phyloP scores from a whole-genome alignment of 2,113 vertebrate genomes.

The Lontra canadensis region DNA sequence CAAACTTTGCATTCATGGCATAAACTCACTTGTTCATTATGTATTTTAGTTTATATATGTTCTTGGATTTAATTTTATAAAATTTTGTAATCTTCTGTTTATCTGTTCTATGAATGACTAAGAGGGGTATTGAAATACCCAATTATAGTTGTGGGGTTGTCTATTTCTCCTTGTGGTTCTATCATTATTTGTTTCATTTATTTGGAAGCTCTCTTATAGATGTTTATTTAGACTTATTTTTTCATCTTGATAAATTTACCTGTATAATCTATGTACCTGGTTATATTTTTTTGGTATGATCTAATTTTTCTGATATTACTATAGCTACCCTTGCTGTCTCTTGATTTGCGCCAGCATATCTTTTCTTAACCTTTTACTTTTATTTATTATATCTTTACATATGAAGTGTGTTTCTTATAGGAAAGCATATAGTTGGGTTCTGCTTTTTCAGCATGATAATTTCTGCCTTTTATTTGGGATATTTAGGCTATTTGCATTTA shows the following conservation, averaged over 20 bases:
- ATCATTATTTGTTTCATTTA: background rate
- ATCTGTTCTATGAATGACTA: background rate
- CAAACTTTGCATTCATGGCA: background rate
- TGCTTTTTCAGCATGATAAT: background rate
- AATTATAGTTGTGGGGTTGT: background rate
- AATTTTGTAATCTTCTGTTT: background rate
- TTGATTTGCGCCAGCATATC: background rate
- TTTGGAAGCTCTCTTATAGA: background rate
- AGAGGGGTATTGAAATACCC: background rate
- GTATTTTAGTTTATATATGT: background rate
- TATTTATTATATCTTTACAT: background rate
- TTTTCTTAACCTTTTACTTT: background rate
- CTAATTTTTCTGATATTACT: background rate
- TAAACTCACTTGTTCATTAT: background rate
- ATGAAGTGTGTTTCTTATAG: background rate
- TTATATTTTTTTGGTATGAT: background rate
- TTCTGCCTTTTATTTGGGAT: background rate
- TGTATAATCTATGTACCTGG: background rate
- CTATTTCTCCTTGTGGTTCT: background rate
- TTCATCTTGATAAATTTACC: background rate
- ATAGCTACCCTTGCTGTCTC: background rate
- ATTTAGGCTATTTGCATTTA: background rate
- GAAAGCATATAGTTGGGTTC: background rate
- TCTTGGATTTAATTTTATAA: background rate
- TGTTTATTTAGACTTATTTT: background rate